These are phyloP conservation scores for Lycocerus yunnanus DNA, from an alignment of 2,888 invertebrate genomes.

Conservation along the genomic window DNA sequence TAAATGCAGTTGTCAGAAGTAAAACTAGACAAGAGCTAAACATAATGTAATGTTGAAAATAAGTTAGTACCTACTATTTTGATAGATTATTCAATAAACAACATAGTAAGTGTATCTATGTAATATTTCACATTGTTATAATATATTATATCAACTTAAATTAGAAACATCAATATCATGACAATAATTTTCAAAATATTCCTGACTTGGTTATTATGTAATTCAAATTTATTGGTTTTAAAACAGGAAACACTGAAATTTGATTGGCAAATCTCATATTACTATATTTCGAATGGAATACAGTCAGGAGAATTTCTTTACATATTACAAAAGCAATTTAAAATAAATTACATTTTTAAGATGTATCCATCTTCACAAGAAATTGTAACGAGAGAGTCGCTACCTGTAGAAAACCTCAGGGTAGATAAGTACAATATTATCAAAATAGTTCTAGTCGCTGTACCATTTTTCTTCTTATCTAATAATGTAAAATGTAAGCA, in stretches of 20 bases:
- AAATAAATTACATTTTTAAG: neutral
- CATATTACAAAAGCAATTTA: neutral
- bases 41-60: neutral
- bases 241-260: neutral
- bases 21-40: neutral
- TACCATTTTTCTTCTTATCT: neutral
- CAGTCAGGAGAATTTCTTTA: neutral
- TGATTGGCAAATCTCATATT: neutral
- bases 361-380: neutral
- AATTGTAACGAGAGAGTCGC: neutral
- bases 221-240: neutral
- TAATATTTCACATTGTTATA: too few species aligned
- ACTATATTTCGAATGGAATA: neutral
- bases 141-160: neutral
- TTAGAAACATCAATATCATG: neutral
- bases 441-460: neutral
- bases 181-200: neutral
- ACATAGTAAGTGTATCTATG: too few species aligned
- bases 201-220: too few species aligned
- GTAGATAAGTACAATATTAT: neutral
- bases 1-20: neutral
- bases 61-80: too few species aligned
- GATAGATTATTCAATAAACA: too few species aligned
- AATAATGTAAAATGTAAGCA: too few species aligned
- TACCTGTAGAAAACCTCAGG: neutral